Evolutionary conservation across 1,140 invertebrate genomes (phyloP), one percentile per base, ranked within the genome.

Genomic region (Psilanteris sp.): DNA sequence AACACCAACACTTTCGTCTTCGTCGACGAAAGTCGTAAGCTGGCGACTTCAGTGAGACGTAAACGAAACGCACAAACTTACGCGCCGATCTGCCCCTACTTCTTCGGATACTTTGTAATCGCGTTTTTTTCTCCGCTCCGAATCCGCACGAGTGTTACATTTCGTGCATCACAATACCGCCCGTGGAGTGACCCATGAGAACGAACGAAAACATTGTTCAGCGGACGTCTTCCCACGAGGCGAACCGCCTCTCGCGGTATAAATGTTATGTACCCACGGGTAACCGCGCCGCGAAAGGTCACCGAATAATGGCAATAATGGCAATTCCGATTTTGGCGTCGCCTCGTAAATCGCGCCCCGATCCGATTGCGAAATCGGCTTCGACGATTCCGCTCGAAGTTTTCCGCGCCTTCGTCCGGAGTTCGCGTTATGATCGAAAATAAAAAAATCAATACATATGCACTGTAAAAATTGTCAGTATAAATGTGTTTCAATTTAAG

Each of bases 261-360:
- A 77, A 77, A 77, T 73, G 75, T 57, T 73, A 78, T 57, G 54
- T 70, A 78, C 75, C 43, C 68, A 78, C 68, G 75, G 66, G 55
- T 16, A 29, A 61, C 55, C 48, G 26, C 48, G 52, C 44, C 62
- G 57, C 29, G 41, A 78, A 78, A 78, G 75, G 75, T 78, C 64
- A 78, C 50, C 43, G 57, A 64, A 71, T 73, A 73, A 73, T 66
- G 22, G 26, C 70, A 74, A 67, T 54, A n/a, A n/a, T n/a, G n/a
- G n/a, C n/a, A n/a, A n/a, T n/a, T n/a, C n/a, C n/a, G n/a, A n/a
- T n/a, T n/a, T n/a, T n/a, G n/a, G n/a, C n/a, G n/a, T n/a, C n/a
- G n/a, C n/a, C n/a, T n/a, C n/a, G n/a, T n/a, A n/a, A n/a, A n/a
- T n/a, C n/a, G n/a, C n/a, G n/a, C n/a, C n/a, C n/a, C n/a, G n/a